A percentile compares a stretch with the other conserved stretches of the same genome.
Conservation (phyloP, 2,888 invertebrate genomes). For the Thecophora atra region DNA sequence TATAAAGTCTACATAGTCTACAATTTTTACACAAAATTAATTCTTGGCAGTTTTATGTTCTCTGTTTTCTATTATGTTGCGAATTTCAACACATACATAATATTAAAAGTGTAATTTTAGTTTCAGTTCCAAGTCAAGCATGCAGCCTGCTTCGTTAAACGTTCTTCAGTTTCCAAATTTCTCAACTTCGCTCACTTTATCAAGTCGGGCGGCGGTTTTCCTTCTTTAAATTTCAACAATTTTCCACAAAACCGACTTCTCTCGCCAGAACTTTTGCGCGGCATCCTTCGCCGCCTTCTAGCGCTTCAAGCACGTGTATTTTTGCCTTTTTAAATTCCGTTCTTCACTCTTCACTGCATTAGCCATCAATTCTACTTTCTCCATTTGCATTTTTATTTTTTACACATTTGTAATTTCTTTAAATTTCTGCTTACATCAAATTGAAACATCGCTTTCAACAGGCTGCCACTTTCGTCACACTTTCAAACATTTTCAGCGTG, state of each 20-base stretch:
- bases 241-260: not conserved
- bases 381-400: not conserved
- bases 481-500: constrained; percentile 3
- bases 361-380: not conserved
- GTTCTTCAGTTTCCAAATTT: not conserved
- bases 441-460: constrained; percentile 7
- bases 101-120: constrained; percentile 4
- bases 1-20: constrained; percentile 41
- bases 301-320: not conserved
- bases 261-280: not conserved
- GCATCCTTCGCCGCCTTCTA: not conserved
- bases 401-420: no score
- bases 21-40: constrained; percentile 58
- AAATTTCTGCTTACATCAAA: not conserved
- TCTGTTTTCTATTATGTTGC: constrained; percentile 39
- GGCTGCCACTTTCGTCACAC: constrained; percentile 19
- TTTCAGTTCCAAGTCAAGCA: constrained; percentile 26
- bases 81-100: constrained; percentile 6
- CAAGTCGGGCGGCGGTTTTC: not conserved
- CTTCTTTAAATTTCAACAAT: not conserved
- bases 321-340: not conserved
- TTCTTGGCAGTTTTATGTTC: constrained; percentile 61
- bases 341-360: not conserved
- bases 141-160: constrained; percentile 24
- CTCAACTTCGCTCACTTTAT: not conserved